phyloP scores from a whole-genome alignment of 2,113 vertebrate genomes.

The Drymodes brunneopygia region DNA sequence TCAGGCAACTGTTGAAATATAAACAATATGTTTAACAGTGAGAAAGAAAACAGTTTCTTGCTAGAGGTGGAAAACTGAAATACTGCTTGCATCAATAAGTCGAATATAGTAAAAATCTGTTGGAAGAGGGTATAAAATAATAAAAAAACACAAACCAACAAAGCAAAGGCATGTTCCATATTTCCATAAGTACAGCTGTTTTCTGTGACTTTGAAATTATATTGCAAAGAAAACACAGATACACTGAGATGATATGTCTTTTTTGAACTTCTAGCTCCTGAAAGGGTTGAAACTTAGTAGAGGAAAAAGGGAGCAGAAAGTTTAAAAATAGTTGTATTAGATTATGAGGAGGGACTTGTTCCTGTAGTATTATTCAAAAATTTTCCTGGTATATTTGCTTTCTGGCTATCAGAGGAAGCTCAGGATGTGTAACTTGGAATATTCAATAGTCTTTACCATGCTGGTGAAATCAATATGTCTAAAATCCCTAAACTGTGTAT shows the following conservation, averaged over 20 bases:
- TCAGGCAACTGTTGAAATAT: not conserved
- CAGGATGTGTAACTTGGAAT: not conserved
- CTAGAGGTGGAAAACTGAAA: not conserved
- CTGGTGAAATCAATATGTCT: not conserved
- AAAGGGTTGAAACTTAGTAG: not conserved
- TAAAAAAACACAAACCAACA: not conserved
- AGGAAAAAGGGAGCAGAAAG: not conserved
- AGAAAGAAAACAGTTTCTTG: not conserved
- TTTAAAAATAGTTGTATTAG: not conserved
- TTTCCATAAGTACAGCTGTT: not conserved
- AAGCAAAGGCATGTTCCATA: not conserved
- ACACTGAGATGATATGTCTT: not conserved
- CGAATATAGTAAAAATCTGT: not conserved
- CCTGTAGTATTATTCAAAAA: not conserved
- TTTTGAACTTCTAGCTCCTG: not conserved
- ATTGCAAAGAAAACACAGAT: not conserved
- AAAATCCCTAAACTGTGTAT: no score
- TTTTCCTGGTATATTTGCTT: not conserved
- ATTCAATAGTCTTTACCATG: not conserved
- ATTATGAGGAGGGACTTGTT: not conserved
- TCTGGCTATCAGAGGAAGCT: not conserved
- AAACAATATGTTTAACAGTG: not conserved
- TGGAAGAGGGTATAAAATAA: not conserved
- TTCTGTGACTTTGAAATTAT: not conserved
- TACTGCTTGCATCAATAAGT: not conserved